These are phyloP conservation scores for Pedicia rivosa DNA, from an alignment of 2,888 invertebrate species.

Conservation along the genomic window DNA sequence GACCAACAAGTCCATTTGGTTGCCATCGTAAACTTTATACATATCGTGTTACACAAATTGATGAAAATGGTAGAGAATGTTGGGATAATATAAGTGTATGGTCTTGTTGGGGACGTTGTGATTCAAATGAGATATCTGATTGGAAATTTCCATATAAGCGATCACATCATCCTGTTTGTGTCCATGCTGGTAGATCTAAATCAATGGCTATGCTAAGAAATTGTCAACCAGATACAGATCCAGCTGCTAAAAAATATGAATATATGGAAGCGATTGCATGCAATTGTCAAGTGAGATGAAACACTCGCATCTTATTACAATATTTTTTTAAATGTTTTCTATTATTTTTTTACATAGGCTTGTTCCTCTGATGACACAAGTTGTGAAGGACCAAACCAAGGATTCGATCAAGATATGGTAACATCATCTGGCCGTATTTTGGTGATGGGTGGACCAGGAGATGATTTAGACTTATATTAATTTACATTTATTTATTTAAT, in stretches of 20 bases:
- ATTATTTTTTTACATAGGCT: too few relatives aligned
- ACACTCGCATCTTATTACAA: conserved; percentile 9
- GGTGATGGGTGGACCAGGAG: too few relatives aligned
- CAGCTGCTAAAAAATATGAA: conserved; percentile 54
- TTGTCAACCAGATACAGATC: conserved; percentile 57
- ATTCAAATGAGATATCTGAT: conserved; percentile 74
- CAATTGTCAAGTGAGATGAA: conserved; percentile 55
- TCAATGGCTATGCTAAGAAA: conserved; percentile 47
- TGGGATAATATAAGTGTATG: conserved; percentile 60
- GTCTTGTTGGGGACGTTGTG: conserved; percentile 70
- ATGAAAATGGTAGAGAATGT: conserved; percentile 36
- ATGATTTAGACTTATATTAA: too few relatives aligned
- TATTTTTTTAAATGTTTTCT: background rate
- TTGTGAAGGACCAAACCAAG: conserved; percentile 49
- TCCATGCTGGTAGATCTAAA: conserved; percentile 51
- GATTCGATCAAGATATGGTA: too few relatives aligned
- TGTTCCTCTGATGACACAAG: conserved; percentile 53
- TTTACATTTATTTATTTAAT: too few relatives aligned
- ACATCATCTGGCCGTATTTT: too few relatives aligned
- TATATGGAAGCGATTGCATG: conserved; percentile 67
- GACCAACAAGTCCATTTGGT: conserved; percentile 36
- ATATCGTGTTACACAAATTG: conserved; percentile 41
- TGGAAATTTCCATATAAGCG: conserved; percentile 81
- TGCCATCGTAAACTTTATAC: conserved; percentile 51
- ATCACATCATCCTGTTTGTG: conserved; percentile 73